Conservation (phyloP, 2,113 vertebrate genomes). For the Chionodraco myersi region DNA sequence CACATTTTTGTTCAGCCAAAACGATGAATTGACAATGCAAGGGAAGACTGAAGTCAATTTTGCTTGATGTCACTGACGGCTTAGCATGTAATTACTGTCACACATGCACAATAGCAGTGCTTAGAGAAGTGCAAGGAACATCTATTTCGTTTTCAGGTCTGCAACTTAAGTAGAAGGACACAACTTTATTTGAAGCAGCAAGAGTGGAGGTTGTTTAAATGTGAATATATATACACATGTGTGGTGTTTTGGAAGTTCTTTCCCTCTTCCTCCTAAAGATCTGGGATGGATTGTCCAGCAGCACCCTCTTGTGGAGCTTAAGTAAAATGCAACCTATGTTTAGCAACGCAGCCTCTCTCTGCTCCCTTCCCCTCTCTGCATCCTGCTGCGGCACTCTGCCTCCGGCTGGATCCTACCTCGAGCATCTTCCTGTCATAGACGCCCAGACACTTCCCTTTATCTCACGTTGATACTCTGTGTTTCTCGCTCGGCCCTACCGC, state of each 20-base stretch:
- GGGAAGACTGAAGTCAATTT: constrained; percentile 71
- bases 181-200: constrained; percentile 66
- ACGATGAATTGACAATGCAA: constrained; percentile 71
- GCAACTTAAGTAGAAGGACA: constrained; percentile 66
- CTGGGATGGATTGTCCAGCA: constrained; percentile 91
- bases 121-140: constrained; percentile 71
- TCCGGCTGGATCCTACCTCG: constrained; percentile 45
- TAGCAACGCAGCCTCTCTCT: constrained; percentile 38
- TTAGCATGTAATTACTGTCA: constrained; percentile 81
- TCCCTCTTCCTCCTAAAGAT: constrained; percentile 12
- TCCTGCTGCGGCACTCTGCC: constrained; percentile 63
- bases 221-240: constrained; percentile 54
- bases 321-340: constrained; percentile 53
- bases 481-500: constrained; percentile 52
- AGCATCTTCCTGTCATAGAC: constrained; percentile 56
- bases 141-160: constrained; percentile 69
- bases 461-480: constrained; percentile 51
- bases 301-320: constrained; percentile 95
- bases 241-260: constrained; percentile 44
- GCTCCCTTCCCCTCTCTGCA: constrained; percentile 41
- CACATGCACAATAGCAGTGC: constrained; percentile 70
- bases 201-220: constrained; percentile 51
- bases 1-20: constrained; percentile 59
- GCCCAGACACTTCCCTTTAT: constrained; percentile 53
- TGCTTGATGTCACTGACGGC: constrained; percentile 74